phyloP scores from a whole-genome alignment of 2,797 vertebrate genomes.

The Sebastolobus alascanus region DNA sequence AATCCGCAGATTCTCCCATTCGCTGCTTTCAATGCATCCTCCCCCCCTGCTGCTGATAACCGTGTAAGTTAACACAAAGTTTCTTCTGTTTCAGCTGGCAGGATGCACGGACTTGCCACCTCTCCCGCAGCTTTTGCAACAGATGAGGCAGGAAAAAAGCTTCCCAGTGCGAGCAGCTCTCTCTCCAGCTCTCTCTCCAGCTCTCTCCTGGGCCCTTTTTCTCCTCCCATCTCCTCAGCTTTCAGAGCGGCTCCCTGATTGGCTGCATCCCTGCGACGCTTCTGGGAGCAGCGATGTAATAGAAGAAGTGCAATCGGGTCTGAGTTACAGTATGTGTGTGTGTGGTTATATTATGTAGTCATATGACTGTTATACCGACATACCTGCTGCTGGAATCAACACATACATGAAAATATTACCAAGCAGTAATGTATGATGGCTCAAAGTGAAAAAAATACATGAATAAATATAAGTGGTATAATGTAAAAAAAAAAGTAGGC shows the following conservation, averaged over 20 bases:
- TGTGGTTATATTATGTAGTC: not conserved
- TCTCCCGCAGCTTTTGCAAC: slow-evolving; percentile 57
- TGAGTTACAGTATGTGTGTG: not conserved
- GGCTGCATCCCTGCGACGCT: slow-evolving; percentile 66
- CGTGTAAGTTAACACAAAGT: slow-evolving; percentile 49
- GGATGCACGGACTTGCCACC: slow-evolving; percentile 38
- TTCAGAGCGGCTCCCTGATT: slow-evolving; percentile 59
- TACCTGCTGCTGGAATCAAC: not conserved
- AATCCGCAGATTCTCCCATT: slow-evolving; percentile 40
- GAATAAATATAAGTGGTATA: not conserved
- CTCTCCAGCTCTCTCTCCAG: too few species aligned
- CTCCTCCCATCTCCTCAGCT: too few species aligned
- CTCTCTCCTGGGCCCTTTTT: too few species aligned
- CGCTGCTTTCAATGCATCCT: slow-evolving; percentile 33
- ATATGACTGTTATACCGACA: not conserved
- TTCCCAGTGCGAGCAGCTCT: slow-evolving; percentile 16
- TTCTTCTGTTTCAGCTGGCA: slow-evolving; percentile 57
- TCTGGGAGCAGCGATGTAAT: not conserved
- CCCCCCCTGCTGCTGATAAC: slow-evolving; percentile 25
- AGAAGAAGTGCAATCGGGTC: not conserved
- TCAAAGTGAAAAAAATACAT: not conserved
- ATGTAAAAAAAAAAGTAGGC: not conserved
- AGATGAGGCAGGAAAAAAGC: slow-evolving; percentile 60
- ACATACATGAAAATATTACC: not conserved
- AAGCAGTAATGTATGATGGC: not conserved